Base-by-base conservation (phyloP, 2,797 vertebrate genomes). In the Silurus aristotelis region DNA sequence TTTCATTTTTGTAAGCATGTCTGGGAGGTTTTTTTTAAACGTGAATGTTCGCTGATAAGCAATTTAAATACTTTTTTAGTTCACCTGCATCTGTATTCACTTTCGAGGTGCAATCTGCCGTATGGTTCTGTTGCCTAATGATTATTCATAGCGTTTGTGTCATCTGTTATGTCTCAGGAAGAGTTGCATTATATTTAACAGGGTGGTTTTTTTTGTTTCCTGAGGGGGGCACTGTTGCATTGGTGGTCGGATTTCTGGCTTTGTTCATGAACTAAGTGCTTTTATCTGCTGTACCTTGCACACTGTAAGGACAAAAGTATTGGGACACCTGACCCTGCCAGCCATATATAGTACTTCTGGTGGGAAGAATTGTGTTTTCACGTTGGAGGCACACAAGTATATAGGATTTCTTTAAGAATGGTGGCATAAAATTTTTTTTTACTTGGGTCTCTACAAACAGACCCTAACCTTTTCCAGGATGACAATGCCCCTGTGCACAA, bases 211-310 rank as follows among this genome's bases (percentile, higher is more conserved):
- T 82, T 88, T 85, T 88, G 83, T 91, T 87, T 90, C 94, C 94
- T 95, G 94, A 92, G 89, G 95, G 94, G 93, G 95, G 95, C 95
- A 94, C 94, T 95, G 93, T 95, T 94, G 93, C 92, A 92, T 92
- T 93, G 91, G 89, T 88, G 86, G 87, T 93, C 71, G 82, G 77
- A 85, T 67, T 25, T 72, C 75, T 61, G 68, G 46, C 64, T 83
- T 76, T 84, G 60, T 83, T 83, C 70, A 76, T 89, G 88, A 90
- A 85, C 88, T 84, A 84, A 76, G 52, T 19, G 85, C 89, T 88
- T 90, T 87, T 55, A 77, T 89, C 38, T 90, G 89, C 90, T 83
- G 87, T 87, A 88, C 88, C 86, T 90, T 87, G 81, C 72, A 81
- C 63, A 56, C 55, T 64, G 10, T 52, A 10, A 10, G 48, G 48